A percentile compares a stretch with the other conserved stretches of the same genome.
These are phyloP conservation scores for Tachina fera DNA, from an alignment of 2,888 invertebrate genomes.

Conservation along the genomic window DNA sequence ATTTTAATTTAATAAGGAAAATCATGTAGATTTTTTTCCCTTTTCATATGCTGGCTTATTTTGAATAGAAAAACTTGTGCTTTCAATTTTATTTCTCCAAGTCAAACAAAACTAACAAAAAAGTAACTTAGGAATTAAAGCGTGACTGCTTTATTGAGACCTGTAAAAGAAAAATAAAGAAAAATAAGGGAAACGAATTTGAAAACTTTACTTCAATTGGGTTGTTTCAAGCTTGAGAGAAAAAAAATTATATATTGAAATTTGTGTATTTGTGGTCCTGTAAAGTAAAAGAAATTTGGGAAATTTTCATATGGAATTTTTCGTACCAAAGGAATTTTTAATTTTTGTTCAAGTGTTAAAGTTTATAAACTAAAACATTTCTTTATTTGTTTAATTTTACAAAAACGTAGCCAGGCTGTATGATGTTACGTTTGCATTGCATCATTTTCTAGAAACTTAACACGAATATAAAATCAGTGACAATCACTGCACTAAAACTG, in stretches of 20 bases:
- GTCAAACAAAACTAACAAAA: background rate
- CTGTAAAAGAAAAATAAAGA: background rate
- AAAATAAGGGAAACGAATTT: too few species aligned
- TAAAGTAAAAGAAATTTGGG: too few species aligned
- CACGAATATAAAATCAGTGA: slow-evolving; percentile 30
- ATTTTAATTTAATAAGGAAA: slow-evolving; percentile 62
- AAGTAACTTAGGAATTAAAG: slow-evolving; percentile 14
- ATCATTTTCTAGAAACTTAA: slow-evolving; percentile 23
- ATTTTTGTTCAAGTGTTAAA: background rate
- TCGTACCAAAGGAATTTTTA: too few species aligned
- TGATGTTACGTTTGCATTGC: background rate
- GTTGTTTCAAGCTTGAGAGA: background rate
- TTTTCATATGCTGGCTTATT: background rate
- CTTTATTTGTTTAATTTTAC: background rate
- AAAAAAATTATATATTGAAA: background rate
- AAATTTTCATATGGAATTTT: too few species aligned
- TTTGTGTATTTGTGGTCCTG: too few species aligned
- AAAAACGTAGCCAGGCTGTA: background rate
- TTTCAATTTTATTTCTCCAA: background rate
- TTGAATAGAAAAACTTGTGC: background rate
- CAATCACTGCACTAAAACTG: slow-evolving; percentile 50
- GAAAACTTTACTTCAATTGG: slow-evolving; percentile 29
- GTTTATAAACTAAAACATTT: background rate
- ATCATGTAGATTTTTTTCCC: background rate
- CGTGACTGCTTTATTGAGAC: slow-evolving; percentile 14